Evolutionary conservation across 2,888 invertebrate genomes (phyloP), one percentile per base, ranked within the genome.

Genomic region (Drosophila lutescens): DNA sequence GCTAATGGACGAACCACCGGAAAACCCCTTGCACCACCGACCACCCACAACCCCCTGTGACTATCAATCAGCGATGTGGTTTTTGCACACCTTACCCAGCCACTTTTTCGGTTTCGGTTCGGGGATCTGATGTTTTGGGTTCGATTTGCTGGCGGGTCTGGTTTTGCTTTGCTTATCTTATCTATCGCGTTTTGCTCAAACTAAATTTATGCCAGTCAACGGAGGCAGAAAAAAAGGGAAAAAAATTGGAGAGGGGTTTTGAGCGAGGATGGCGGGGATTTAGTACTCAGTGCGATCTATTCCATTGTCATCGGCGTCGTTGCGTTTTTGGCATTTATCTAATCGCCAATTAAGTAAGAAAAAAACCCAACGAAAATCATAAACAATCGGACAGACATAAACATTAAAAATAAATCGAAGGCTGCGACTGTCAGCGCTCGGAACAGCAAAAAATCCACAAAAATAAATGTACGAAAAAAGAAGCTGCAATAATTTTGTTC

Each of bases 381-480:
- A 88, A 88, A 88, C 88, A 88, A 86, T 84, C 88, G 77, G 87
- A 79, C 76, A 80, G 71, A 86, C 85, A 85, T 79, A 86, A 88
- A 80, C 89, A 88, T 84, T 86, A 83, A 86, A 85, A 88, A 86
- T 84, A 85, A 85, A 85, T 81, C 87, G 85, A 88, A 88, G 88
- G 83, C 88, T 83, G 83, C 49, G 49, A 53, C 70, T 82, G 83
- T 73, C 78, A 49, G 60, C 62, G 61, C 38, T 67, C 32, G 67
- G 34, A 44, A 41, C 58, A 66, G 44, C 53, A 56, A 38, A 46
- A 66, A 65, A 23, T 40, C 34, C 66, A 56, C 51, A 69, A 49
- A 74, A 47, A 58, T 47, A 54, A 68, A 73, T 44, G 62, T 46
- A 63, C 56, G 47, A 55, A 57, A 71, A 87, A 79, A 88, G 86